A percentile compares a stretch with the other conserved stretches of the same genome.
Evolutionary conservation across 1,140 invertebrate species (phyloP).

Genomic region (Polypedilum vanderplanki): DNA sequence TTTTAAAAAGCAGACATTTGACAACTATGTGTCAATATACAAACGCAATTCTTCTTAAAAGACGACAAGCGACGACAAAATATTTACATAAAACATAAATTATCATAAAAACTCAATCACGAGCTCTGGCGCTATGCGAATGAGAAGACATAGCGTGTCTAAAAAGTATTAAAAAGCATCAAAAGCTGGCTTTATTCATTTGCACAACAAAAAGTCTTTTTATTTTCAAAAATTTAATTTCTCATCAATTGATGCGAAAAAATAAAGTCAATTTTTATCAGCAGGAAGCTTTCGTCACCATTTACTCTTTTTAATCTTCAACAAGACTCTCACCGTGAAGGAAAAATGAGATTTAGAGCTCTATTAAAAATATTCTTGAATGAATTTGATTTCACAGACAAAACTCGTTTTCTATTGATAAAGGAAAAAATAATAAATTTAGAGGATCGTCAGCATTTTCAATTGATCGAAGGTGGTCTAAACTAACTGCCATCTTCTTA

Average conservation of each 20-base stretch:
- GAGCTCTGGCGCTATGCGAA: background rate
- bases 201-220: slow-evolving; percentile 1
- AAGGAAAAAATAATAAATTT: background rate
- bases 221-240: slow-evolving; percentile 5
- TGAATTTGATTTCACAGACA: background rate
- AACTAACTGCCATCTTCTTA: background rate
- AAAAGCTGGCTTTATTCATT: background rate
- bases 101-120: slow-evolving; percentile 14
- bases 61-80: slow-evolving; percentile 4
- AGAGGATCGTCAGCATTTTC: background rate
- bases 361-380: background rate
- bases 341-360: slow-evolving; percentile 18
- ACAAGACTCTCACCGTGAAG: background rate
- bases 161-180: background rate
- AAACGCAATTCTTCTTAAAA: background rate
- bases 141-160: background rate
- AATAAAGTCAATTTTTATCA: background rate
- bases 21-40: background rate
- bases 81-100: slow-evolving; percentile 20
- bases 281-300: slow-evolving; percentile 16
- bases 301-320: background rate
- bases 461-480: background rate
- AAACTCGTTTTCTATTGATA: background rate
- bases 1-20: too few relatives aligned
- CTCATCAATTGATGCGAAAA: background rate